A percentile compares a stretch with the other conserved stretches of the same genome.
phyloP scores from a whole-genome alignment of 2,113 vertebrate genomes.

The Theristicus caerulescens region DNA sequence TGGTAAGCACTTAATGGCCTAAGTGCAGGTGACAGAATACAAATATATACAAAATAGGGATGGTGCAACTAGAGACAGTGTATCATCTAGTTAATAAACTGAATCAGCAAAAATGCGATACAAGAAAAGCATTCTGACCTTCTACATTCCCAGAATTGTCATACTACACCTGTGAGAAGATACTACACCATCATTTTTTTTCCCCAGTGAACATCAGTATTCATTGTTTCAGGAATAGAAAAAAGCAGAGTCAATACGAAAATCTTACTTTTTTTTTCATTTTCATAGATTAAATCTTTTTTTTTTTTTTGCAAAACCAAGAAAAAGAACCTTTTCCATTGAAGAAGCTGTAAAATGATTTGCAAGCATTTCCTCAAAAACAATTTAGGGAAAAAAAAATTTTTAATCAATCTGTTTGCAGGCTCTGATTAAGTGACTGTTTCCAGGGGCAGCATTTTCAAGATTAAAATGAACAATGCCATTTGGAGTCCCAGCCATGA shows the following conservation, averaged over 20 bases:
- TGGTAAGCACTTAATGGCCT: background rate
- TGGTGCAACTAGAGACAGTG: background rate
- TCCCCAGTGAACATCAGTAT: background rate
- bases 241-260: background rate
- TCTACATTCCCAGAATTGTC: background rate
- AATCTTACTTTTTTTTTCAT: background rate
- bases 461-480: background rate
- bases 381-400: background rate
- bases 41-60: conserved; percentile 38
- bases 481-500: background rate
- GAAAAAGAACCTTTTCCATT: background rate
- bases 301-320: background rate
- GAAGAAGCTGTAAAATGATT: background rate
- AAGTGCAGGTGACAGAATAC: conserved; percentile 59
- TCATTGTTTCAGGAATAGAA: background rate
- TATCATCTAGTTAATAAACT: background rate
- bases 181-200: background rate
- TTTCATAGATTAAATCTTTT: background rate
- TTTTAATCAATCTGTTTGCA: background rate
- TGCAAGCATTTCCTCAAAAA: background rate
- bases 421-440: background rate
- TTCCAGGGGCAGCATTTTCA: background rate
- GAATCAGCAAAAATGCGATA: background rate
- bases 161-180: background rate
- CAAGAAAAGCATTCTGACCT: background rate